Evolutionary conservation across 2,888 invertebrate genomes (phyloP).

Genomic region (Sarcophaga carnaria): DNA sequence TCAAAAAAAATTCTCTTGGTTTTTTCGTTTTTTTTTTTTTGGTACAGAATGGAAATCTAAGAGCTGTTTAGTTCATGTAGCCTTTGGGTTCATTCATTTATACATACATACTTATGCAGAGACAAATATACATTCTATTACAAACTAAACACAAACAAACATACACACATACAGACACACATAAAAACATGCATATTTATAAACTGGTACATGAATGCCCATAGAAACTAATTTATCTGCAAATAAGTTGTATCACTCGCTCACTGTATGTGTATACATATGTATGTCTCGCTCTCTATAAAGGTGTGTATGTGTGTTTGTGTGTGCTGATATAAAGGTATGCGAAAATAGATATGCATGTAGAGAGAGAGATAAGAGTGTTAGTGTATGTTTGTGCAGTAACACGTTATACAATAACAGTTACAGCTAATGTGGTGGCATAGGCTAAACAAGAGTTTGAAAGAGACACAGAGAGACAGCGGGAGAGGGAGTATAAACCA

Average conservation of each 20-base stretch:
- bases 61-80: constrained; percentile 10
- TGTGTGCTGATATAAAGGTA: constrained; percentile 33
- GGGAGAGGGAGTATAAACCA: constrained; percentile 31
- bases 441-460: neutral
- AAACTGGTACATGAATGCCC: constrained; percentile 1
- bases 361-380: constrained; percentile 34
- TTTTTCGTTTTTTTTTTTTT: neutral
- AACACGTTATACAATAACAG: neutral
- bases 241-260: constrained; percentile 29
- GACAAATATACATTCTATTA: neutral
- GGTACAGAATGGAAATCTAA: neutral
- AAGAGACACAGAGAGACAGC: neutral
- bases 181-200: neutral
- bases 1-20: neutral
- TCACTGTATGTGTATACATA: neutral
- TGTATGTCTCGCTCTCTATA: neutral
- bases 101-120: neutral
- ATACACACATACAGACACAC: neutral
- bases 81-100: neutral
- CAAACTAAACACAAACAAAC: neutral
- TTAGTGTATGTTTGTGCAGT: neutral
- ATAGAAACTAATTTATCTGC: constrained; percentile 50
- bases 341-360: constrained; percentile 26
- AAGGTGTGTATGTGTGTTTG: neutral
- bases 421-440: neutral